Percentiles rank a stretch among this genome's conserved stretches.
Evolutionary conservation across 1,140 invertebrate species (phyloP).

Genomic region (Drosophila bocki): DNA sequence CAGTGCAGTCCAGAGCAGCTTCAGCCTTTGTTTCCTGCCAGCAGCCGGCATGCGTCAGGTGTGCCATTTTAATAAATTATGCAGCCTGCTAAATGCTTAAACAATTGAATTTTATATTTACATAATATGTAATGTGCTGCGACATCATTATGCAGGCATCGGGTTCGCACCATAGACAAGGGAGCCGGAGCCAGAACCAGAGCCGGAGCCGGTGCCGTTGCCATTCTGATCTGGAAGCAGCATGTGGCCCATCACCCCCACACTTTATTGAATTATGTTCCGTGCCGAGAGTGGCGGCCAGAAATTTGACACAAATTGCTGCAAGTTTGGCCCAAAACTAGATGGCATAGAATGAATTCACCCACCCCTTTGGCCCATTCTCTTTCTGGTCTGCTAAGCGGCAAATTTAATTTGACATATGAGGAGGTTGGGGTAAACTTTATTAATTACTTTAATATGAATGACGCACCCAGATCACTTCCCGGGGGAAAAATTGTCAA

Average conservation of each 20-base stretch:
- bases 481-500: conserved; percentile 5
- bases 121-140: conserved; percentile 83
- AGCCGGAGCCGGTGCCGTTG: not conserved
- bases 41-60: conserved; percentile 78
- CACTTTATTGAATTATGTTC: conserved; percentile 76
- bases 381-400: conserved; percentile 13
- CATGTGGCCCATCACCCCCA: conserved; percentile 43
- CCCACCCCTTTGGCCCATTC: not conserved
- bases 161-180: conserved; percentile 8
- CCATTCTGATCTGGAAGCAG: conserved; percentile 5
- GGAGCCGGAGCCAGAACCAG: not conserved
- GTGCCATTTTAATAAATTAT: conserved; percentile 84
- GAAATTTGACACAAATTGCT: conserved; percentile 73
- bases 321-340: conserved; percentile 56
- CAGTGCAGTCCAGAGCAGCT: conserved; percentile 14
- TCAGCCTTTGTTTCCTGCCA: conserved; percentile 48
- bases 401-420: conserved; percentile 45
- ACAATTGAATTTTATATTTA: conserved; percentile 84
- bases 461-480: not conserved
- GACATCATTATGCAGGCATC: conserved; percentile 77
- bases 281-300: conserved; percentile 52
- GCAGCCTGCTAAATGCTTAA: conserved; percentile 83
- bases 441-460: conserved; percentile 42
- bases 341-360: conserved; percentile 38
- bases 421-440: conserved; percentile 28